Base-by-base conservation (phyloP, 2,113 vertebrate species). In the Octodon degus region DNA sequence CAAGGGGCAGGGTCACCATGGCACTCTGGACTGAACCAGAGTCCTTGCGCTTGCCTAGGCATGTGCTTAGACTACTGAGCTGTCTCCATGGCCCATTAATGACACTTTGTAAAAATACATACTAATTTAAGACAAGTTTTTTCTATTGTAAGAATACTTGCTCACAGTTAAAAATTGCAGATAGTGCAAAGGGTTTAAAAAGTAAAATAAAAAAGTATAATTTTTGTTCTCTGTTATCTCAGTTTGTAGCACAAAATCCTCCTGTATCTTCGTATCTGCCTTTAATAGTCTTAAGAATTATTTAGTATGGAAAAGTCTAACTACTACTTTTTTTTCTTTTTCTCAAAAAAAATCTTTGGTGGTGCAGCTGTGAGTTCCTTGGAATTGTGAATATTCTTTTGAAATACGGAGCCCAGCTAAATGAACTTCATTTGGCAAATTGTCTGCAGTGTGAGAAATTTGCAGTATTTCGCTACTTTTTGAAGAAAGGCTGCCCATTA, bases 371-470 rank as follows among this genome's bases (percentile, higher is more conserved):
- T 72, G 98, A 98, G 84, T 95, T 92, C 93, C 98, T 96, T 86
- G 55, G 96, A 95, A 98, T 98, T 80, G 68, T 98, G 63, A 98
- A 98, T 58, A 91, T 98, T 79, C 98, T 99, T 87, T 98, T 99
- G 90, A 98, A 98, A 60, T 98, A 98, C 0, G 98, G 98, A 92
- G 98, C 98, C 94, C 97, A 97, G 32, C 91, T 99, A 74, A 98
- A 97, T 91, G 98, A 98, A 84, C 93, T 98, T 81, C 97, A 99
- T 95, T 96, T 99, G 97, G 95, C 97, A 53, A 97, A 97, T 60
- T 99, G 98, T 95, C 96, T 99, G 84, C 94, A 97, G 80, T 96
- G 98, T 90, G 97, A 97, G 50, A 97, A 95, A 86, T 98, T 98
- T 95, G 82, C 97, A 47, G 88, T 98, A n/a, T 99, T 99, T 93